Base-by-base conservation (phyloP, 2,888 invertebrate species). In the Aethes cnicana region DNA sequence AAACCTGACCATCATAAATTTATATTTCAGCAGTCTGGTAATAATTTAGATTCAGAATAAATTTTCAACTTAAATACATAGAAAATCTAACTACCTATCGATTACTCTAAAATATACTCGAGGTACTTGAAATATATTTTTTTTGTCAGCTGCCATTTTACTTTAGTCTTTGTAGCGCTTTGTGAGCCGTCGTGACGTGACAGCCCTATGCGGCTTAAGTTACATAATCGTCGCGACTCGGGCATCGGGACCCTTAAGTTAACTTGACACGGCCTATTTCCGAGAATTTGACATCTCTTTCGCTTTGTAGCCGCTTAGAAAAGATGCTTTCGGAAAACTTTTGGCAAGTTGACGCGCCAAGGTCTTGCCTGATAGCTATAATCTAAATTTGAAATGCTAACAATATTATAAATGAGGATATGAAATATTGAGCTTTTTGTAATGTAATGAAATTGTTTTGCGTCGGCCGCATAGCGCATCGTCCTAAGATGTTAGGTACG, bases 201-300 rank as follows among this genome's bases (percentile, higher is more conserved):
- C 77, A 84, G 42, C 83, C 84, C 81, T 83, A 67, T 14, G 49
- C 53, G 69, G 73, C 80, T 81, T 77, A 73, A 76, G 81, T 83
- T 81, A 82, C 78, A 74, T 81, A 84, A 82, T 82, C 79, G 81
- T 81, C 78, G 73, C 74, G 62, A 72, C 78, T 68, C 69, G 70
- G 78, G 75, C 81, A 83, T 76, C 75, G 77, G 80, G 73, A 77
- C 81, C 80, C 81, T 84, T 78, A 84, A 81, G 79, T 77, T 76
- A 66, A 78, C 84, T 85, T 85, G 84, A 84, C 84, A 84, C 71
- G 84, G 74, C 81, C 83, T 81, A 84, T 84, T 84, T 85, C 79
- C 77, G 71, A 62, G 74, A 66, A 78, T 80, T 77, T 76, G 80
- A 83, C 84, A 78, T 81, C 76, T 79, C 72, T 73, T 66, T 74